Evolutionary conservation across 2,888 invertebrate genomes (phyloP).

Genomic region (Cheilosia vulpina): DNA sequence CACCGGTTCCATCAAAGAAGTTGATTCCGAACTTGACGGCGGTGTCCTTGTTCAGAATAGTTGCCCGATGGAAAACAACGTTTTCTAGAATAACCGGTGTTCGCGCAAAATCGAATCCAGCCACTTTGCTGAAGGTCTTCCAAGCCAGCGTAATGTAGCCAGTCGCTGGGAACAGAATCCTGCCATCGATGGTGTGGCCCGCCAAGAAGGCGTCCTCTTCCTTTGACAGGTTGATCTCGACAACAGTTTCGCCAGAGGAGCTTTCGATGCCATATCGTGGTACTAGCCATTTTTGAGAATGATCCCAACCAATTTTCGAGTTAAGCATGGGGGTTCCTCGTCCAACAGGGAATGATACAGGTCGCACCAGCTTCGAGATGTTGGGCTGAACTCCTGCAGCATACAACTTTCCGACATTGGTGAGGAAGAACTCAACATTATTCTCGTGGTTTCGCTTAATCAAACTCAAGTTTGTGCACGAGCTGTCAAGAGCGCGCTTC

Average conservation of each 20-base stretch:
- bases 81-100: slow-evolving; percentile 94
- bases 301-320: slow-evolving; percentile 96
- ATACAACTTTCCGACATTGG: slow-evolving; percentile 92
- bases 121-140: slow-evolving; percentile 93
- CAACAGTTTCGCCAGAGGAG: slow-evolving; percentile 89
- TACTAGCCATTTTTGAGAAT: slow-evolving; percentile 93
- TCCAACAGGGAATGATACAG: slow-evolving; percentile 93
- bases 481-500: slow-evolving; percentile 90
- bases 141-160: slow-evolving; percentile 95
- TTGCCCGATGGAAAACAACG: slow-evolving; percentile 95
- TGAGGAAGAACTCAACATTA: slow-evolving; percentile 90
- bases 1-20: slow-evolving; percentile 92
- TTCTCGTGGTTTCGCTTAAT: slow-evolving; percentile 92
- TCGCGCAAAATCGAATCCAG: slow-evolving; percentile 89
- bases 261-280: slow-evolving; percentile 87
- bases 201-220: slow-evolving; percentile 89
- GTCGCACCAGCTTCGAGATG: slow-evolving; percentile 89
- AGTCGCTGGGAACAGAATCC: slow-evolving; percentile 97
- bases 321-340: slow-evolving; percentile 96
- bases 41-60: slow-evolving; percentile 94
- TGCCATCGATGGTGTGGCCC: slow-evolving; percentile 96
- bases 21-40: slow-evolving; percentile 92
- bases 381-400: slow-evolving; percentile 91
- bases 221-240: slow-evolving; percentile 90
- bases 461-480: slow-evolving; percentile 91